A percentile compares a stretch with the other conserved stretches of the same genome.
These are phyloP conservation scores for Zeus faber DNA, from an alignment of 2,113 vertebrate genomes.

Conservation along the genomic window DNA sequence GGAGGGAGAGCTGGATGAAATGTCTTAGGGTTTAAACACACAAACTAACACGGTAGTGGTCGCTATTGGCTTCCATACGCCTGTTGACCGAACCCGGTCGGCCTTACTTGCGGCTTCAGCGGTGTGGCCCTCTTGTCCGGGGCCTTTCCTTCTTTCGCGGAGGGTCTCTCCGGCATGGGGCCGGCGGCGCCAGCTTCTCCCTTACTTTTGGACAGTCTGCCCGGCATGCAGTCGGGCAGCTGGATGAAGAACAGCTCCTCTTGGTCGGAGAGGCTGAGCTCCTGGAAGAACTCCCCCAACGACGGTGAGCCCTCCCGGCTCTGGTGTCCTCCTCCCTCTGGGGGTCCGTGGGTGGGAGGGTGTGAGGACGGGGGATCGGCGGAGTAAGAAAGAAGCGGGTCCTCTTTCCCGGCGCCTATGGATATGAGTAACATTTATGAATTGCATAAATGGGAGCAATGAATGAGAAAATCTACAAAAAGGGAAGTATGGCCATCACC, in stretches of 20 bases:
- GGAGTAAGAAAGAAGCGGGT: neutral
- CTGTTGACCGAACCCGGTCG: constrained; percentile 18
- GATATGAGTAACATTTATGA: too few species aligned
- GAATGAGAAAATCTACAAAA: too few species aligned
- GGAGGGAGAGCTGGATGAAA: too few species aligned
- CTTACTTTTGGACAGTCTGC: constrained; percentile 14
- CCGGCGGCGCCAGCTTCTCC: neutral
- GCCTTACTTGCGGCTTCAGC: constrained; percentile 53
- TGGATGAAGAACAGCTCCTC: constrained; percentile 78
- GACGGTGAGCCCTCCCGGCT: constrained; percentile 33
- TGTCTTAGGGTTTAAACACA: too few species aligned
- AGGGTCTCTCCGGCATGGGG: too few species aligned
- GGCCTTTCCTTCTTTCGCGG: constrained; percentile 46
- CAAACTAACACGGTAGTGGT: too few species aligned
- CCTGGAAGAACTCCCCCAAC: constrained; percentile 61
- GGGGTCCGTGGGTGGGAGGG: too few species aligned
- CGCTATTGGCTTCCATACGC: too few species aligned
- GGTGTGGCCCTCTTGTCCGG: constrained; percentile 44
- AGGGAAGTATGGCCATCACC: too few species aligned
- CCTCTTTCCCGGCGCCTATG: constrained; percentile 47
- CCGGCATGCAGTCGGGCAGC: constrained; percentile 72
- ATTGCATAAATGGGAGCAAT: too few species aligned
- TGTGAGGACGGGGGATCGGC: constrained; percentile 2
- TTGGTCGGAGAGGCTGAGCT: constrained; percentile 57
- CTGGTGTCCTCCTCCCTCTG: neutral